These are phyloP conservation scores for Deilephila elpenor DNA, from an alignment of 2,888 invertebrate genomes.

Conservation along the genomic window DNA sequence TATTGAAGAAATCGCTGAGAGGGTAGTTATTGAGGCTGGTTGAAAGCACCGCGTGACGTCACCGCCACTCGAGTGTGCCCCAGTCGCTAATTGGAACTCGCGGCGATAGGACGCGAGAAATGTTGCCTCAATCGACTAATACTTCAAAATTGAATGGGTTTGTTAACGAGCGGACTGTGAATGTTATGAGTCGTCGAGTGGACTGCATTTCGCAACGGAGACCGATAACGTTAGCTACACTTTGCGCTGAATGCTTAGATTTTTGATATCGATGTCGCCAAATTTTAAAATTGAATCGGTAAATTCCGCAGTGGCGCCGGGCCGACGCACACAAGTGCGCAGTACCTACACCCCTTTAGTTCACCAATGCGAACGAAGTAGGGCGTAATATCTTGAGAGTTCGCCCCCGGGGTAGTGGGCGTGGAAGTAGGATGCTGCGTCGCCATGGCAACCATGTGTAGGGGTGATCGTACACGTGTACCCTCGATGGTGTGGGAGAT, in stretches of 20 bases:
- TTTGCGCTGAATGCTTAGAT: slow-evolving; percentile 43
- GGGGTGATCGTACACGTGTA: slow-evolving; percentile 72
- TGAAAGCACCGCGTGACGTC: slow-evolving; percentile 82
- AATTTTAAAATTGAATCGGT: slow-evolving; percentile 59
- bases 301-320: slow-evolving; percentile 60
- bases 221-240: slow-evolving; percentile 36
- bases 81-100: slow-evolving; percentile 84
- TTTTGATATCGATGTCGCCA: slow-evolving; percentile 42
- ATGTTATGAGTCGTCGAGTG: slow-evolving; percentile 73
- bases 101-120: slow-evolving; percentile 80
- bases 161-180: slow-evolving; percentile 77
- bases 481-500: slow-evolving; percentile 62
- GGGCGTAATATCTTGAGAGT: slow-evolving; percentile 84
- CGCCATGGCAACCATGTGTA: slow-evolving; percentile 84
- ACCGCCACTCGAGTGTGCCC: slow-evolving; percentile 78
- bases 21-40: slow-evolving; percentile 82
- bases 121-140: slow-evolving; percentile 81
- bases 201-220: slow-evolving; percentile 62
- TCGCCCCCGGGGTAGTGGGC: slow-evolving; percentile 84
- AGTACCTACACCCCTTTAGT: slow-evolving; percentile 79
- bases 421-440: slow-evolving; percentile 86
- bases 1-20: slow-evolving; percentile 81
- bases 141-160: slow-evolving; percentile 82
- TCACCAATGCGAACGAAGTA: slow-evolving; percentile 82
- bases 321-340: slow-evolving; percentile 68